A percentile compares a stretch with the other conserved stretches of the same genome.
These are phyloP conservation scores for Ganaspis sp. DNA, from an alignment of 1,140 invertebrate species.

Conservation along the genomic window DNA sequence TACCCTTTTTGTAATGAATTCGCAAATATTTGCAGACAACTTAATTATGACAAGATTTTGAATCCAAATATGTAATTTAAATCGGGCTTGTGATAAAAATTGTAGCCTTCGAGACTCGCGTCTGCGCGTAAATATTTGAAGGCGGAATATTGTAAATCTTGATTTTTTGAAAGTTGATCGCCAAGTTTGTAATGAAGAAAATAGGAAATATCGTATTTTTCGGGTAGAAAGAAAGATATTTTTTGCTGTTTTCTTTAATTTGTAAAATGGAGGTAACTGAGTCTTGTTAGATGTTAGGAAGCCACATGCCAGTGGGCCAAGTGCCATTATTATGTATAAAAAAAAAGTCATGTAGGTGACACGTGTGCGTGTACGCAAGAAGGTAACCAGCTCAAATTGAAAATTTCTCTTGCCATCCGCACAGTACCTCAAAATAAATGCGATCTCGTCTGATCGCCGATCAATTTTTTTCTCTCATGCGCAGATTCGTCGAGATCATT, in stretches of 20 bases:
- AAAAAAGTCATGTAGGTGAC: slow-evolving; percentile 39
- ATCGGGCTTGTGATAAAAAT: slow-evolving; percentile 33
- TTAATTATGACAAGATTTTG: not conserved
- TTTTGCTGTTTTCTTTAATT: not conserved
- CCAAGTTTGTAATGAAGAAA: no score
- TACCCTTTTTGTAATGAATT: not conserved
- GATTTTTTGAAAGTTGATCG: not conserved
- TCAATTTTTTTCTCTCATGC: slow-evolving; percentile 28
- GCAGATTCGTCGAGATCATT: slow-evolving; percentile 57
- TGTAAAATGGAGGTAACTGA: slow-evolving; percentile 43
- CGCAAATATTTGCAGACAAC: slow-evolving; percentile 34
- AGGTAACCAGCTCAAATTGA: slow-evolving; percentile 55
- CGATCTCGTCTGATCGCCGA: slow-evolving; percentile 30
- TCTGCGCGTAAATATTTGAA: slow-evolving; percentile 13
- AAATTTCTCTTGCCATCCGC: slow-evolving; percentile 63
- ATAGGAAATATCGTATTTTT: no score
- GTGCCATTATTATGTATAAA: slow-evolving; percentile 70
- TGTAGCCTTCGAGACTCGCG: slow-evolving; percentile 14
- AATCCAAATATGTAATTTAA: slow-evolving; percentile 35
- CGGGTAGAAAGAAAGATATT: no score
- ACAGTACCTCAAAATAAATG: slow-evolving; percentile 41
- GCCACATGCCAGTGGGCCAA: slow-evolving; percentile 67
- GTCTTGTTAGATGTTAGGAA: slow-evolving; percentile 45
- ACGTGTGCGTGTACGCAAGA: slow-evolving; percentile 41
- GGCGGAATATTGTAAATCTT: not conserved